Conservation (phyloP, 2,113 vertebrate genomes). For the Bettongia penicillata region DNA sequence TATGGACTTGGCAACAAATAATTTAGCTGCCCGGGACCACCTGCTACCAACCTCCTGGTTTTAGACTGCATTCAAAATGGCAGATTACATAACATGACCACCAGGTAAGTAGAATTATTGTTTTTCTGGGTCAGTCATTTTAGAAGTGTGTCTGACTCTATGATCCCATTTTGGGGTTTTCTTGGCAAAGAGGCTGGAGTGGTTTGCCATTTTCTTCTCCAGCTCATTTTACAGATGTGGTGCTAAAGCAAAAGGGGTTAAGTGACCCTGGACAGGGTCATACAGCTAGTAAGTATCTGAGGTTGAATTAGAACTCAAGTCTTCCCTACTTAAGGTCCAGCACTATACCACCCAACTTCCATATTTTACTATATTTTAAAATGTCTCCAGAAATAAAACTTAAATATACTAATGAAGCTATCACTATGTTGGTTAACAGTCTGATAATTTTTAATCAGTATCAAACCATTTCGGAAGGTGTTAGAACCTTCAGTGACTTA, state of each 20-base stretch:
- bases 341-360: neutral
- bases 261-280: neutral
- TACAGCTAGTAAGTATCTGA: neutral
- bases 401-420: neutral
- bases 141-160: neutral
- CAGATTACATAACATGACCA: neutral
- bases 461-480: neutral
- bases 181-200: neutral
- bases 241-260: neutral
- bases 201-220: neutral
- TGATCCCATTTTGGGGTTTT: neutral
- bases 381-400: neutral
- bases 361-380: neutral
- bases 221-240: neutral
- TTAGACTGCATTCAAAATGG: neutral
- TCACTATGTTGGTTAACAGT: neutral
- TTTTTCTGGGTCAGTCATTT: neutral
- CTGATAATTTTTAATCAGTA: neutral
- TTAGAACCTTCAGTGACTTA: neutral
- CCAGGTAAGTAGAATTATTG: neutral
- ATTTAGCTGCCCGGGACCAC: neutral
- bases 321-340: neutral
- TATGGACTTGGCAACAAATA: neutral
- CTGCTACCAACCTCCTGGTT: neutral
- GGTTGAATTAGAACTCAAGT: neutral